Percentiles rank a stretch among this genome's conserved stretches.
phyloP scores from a whole-genome alignment of 2,113 vertebrate genomes.

The Synodontis membranacea region DNA sequence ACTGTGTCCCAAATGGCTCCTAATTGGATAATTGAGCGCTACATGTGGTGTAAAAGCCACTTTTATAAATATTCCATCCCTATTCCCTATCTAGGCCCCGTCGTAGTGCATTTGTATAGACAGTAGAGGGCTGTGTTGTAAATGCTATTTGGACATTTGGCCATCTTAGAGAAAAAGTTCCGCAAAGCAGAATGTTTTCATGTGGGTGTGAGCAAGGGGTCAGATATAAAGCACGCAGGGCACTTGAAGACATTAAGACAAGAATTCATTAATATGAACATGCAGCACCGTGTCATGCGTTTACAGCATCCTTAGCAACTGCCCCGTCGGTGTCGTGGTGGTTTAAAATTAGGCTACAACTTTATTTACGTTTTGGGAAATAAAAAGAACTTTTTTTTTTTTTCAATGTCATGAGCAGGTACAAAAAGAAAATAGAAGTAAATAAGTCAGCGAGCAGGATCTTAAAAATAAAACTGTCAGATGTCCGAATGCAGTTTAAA shows the following conservation, averaged over 20 bases:
- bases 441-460: no score
- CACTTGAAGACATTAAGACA: neutral
- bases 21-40: neutral
- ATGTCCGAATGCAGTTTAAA: neutral
- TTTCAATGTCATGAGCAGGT: no score
- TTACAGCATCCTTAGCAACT: neutral
- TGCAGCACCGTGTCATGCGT: neutral
- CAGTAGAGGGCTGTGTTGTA: neutral
- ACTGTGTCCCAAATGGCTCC: neutral
- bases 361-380: neutral
- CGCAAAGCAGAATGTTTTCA: neutral
- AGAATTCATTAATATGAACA: neutral
- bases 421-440: no score
- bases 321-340: neutral
- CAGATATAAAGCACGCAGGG: neutral
- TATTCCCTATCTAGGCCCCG: neutral
- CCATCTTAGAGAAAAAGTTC: neutral
- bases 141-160: neutral
- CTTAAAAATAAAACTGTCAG: neutral
- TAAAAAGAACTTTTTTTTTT: neutral
- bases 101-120: neutral
- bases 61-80: neutral
- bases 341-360: neutral
- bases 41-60: neutral
- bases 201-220: neutral